Evolutionary conservation across 2,888 invertebrate genomes (phyloP), one percentile per base, ranked within the genome.

Genomic region (Melanargia galathea): DNA sequence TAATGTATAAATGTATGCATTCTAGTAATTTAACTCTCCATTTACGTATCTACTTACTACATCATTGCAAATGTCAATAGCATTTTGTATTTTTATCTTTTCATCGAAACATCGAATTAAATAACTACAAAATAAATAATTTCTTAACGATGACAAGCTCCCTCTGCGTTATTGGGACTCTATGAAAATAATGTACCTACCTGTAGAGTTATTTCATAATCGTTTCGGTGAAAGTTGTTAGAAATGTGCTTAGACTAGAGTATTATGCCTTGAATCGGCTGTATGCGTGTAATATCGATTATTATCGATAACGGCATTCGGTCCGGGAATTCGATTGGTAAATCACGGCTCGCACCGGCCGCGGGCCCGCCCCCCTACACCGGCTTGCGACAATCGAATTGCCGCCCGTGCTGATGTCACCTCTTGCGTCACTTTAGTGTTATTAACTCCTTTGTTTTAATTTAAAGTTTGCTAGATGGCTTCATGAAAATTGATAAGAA

Each of bases 251-350:
- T 45, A 45, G 45, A 45, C 45, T 57, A 57, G 45, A 45, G 46
- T 57, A 57, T 57, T 30, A 30, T 45, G 13, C n/a, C 56, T n/a
- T 57, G 18, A 45, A 56, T 43, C 18, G 16, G 18, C 26, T 26
- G 40, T 56, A 45, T 6, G 56, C 45, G 56, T 52, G 38, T 30
- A 30, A 59, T 40, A 59, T 55, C 78, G 46, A 62, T 55, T 48
- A 51, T 62, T 60, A 80, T 76, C 75, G 78, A 80, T 86, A 84
- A 79, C 79, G 78, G 78, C 73, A 73, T 82, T 83, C 77, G 82
- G 81, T 82, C 81, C 75, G 79, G 78, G 81, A 82, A 84, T 84
- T 86, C 80, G 82, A 83, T 85, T 80, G 85, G 87, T 87, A 87
- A 86, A 86, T 87, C 87, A 86, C 83, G 73, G 80, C 80, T 81